Base-by-base conservation (phyloP, 2,888 invertebrate genomes). In the Trachelus iudaicus region DNA sequence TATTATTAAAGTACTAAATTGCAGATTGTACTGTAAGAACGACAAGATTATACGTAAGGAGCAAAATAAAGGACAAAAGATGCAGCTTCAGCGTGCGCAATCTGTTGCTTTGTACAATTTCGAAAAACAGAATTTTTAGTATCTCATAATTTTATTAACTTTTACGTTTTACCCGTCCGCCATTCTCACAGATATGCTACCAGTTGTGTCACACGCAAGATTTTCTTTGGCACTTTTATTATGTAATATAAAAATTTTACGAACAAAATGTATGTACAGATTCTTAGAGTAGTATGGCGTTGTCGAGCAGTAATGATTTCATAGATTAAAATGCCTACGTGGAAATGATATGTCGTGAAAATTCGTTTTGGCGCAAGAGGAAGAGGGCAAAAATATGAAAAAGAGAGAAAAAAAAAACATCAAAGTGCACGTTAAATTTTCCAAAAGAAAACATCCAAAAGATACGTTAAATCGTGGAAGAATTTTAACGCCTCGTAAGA, bases 201-300 rank as follows among this genome's bases (percentile, higher is more conserved):
- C 37, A 33, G 30, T 23, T 75, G n/a, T 76, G 56, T 35, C 69
- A 73, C 40, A 73, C 73, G 74, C 37, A 56, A 23, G 56, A 56
- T 87, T 90, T 90, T 91, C 90, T 91, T 91, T 90, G 90, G 90
- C 89, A 90, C 89, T 90, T 90, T 90, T 91, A 90, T 90, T 90
- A 85, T 84, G 82, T 80, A 81, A 84, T 81, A 82, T 88, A 87
- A 88, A 85, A 87, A 87, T 76, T 82, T 86, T 87, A 83, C 76
- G 82, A 84, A 87, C n/a, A n/a, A 80, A 83, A 81, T 79, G 77
- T 89, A 89, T 90, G 80, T 89, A 90, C 90, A 90, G 83, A 83
- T 83, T 69, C 87, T 89, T 89, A 89, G 80, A 81, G 79, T 90
- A 90, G 86, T 90, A 91, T 91, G 90, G 90, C 90, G 84, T 87